Conservation (phyloP, 2,113 vertebrate genomes). For the Pterophyllum scalare region DNA sequence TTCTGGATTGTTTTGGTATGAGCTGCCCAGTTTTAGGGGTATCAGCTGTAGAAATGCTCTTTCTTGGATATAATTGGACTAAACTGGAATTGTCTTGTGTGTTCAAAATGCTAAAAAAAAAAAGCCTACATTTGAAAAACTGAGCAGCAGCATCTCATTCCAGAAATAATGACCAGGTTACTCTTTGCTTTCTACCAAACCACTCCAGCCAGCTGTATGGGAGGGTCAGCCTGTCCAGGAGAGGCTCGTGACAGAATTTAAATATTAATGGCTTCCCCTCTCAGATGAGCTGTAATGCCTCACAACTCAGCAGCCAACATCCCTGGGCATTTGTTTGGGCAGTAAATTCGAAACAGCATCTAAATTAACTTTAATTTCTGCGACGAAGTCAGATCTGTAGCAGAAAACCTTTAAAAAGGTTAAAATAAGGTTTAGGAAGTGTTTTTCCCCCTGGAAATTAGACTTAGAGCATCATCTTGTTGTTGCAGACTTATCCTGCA, state of each 20-base stretch:
- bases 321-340: neutral
- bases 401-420: too few relatives aligned
- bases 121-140: neutral
- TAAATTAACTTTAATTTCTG: neutral
- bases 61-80: neutral
- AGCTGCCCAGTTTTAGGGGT: neutral
- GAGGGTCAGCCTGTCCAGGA: neutral
- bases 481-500: too few relatives aligned
- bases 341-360: neutral
- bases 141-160: neutral
- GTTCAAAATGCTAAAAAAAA: neutral
- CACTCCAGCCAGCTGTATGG: neutral
- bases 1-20: neutral
- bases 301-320: conserved; percentile 2
- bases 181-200: neutral
- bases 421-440: too few relatives aligned
- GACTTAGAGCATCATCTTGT: too few relatives aligned
- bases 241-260: neutral
- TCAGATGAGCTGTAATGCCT: neutral
- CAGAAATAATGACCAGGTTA: neutral
- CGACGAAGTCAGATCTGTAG: neutral
- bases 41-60: neutral
- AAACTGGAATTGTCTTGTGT: neutral
- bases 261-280: neutral
- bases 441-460: too few relatives aligned